phyloP scores from a whole-genome alignment of 1,140 invertebrate genomes.

The Kradibia gibbosae region DNA sequence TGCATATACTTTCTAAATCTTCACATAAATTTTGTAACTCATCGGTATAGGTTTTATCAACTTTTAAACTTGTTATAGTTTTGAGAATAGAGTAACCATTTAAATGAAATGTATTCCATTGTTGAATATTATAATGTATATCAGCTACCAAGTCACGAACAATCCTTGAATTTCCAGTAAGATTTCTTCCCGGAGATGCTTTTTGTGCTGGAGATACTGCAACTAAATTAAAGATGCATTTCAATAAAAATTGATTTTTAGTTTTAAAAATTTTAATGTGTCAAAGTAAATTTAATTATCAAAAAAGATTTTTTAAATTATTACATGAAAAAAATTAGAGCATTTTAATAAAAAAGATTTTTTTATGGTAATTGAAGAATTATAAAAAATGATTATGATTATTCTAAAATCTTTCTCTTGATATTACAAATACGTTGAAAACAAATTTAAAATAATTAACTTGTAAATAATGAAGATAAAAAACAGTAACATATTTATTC shows the following conservation, averaged over 20 bases:
- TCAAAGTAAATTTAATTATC: conserved; percentile 10
- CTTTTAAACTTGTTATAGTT: conserved; percentile 56
- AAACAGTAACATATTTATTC: not conserved
- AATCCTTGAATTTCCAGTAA: conserved; percentile 61
- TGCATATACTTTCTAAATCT: conserved; percentile 57
- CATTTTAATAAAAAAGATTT: not conserved
- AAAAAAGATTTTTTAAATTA: not conserved
- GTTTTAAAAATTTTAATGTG: not conserved
- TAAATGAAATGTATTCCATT: conserved; percentile 61
- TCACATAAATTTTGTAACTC: conserved; percentile 57
- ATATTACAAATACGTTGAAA: too few relatives aligned
- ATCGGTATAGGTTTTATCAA: conserved; percentile 53
- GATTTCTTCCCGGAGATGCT: conserved; percentile 56
- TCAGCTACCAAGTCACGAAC: conserved; percentile 61
- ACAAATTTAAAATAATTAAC: not conserved
- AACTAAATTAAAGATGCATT: conserved; percentile 27
- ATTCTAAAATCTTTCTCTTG: not conserved
- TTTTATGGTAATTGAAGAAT: not conserved
- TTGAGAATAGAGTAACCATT: conserved; percentile 59
- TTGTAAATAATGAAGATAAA: not conserved
- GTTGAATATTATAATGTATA: conserved; percentile 61
- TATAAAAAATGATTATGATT: not conserved
- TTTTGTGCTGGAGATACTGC: conserved; percentile 55
- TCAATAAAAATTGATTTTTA: conserved; percentile 1
- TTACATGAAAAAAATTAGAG: not conserved